Percentiles rank a stretch among this genome's conserved stretches.
Evolutionary conservation across 2,888 invertebrate species (phyloP).

Genomic region (Julus scanicus): DNA sequence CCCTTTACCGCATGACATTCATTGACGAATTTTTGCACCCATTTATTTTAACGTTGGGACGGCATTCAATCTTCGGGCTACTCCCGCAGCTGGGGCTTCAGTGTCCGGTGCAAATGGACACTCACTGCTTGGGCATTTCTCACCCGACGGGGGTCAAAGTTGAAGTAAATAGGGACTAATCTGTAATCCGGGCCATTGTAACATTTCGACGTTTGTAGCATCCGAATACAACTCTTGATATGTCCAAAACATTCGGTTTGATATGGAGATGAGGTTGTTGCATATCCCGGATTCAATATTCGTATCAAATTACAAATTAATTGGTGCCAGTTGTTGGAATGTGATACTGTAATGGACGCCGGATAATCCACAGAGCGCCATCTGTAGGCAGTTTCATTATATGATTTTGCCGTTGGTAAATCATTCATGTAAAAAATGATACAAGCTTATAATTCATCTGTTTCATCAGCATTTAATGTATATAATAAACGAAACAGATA

Average conservation of each 20-base stretch:
- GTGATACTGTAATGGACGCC: not conserved
- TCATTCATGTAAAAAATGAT: too few species aligned
- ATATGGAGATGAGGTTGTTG: not conserved
- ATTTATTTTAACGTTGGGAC: constrained; percentile 5
- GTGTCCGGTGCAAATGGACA: not conserved
- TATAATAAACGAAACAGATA: too few species aligned
- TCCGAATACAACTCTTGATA: not conserved
- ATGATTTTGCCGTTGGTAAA: too few species aligned
- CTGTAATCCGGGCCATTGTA: not conserved
- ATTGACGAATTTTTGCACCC: constrained; percentile 25
- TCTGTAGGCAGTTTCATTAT: not conserved
- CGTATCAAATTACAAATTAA: constrained; percentile 6
- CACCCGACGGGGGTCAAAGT: constrained; percentile 13
- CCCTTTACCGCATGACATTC: constrained; percentile 33
- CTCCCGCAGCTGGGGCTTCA: not conserved
- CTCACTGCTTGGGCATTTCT: not conserved
- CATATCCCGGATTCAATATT: not conserved
- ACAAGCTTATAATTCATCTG: too few species aligned
- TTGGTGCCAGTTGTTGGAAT: not conserved
- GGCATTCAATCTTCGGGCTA: not conserved
- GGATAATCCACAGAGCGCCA: not conserved
- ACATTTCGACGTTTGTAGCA: not conserved
- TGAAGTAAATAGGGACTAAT: not conserved
- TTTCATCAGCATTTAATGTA: too few species aligned
- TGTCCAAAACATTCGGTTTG: not conserved